A percentile compares a stretch with the other conserved stretches of the same genome.
phyloP scores from a whole-genome alignment of 2,113 vertebrate species.

The Mastomys coucha region DNA sequence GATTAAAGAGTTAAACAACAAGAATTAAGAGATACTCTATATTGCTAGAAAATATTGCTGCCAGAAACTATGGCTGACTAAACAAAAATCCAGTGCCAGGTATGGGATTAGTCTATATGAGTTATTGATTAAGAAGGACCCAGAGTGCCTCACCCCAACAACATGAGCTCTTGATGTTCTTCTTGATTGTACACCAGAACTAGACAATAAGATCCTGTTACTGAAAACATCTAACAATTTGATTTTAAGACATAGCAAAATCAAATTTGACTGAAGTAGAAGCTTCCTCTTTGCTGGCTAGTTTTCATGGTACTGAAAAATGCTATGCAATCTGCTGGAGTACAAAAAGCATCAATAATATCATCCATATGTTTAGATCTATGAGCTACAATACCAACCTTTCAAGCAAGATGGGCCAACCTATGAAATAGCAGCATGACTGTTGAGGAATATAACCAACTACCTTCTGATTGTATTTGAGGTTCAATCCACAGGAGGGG shows the following conservation, averaged over 20 bases:
- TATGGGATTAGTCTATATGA: background rate
- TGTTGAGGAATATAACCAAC: background rate
- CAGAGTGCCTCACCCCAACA: background rate
- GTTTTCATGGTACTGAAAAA: background rate
- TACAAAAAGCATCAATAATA: background rate
- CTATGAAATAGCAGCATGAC: too few relatives aligned
- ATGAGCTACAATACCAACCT: background rate
- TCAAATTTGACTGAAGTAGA: background rate
- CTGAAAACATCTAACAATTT: background rate
- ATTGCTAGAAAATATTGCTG: background rate
- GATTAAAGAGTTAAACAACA: background rate
- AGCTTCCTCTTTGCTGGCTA: background rate
- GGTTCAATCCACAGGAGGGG: background rate
- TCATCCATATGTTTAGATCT: background rate
- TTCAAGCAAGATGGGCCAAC: background rate
- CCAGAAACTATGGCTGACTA: background rate
- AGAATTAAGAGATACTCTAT: background rate
- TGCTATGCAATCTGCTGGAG: too few relatives aligned
- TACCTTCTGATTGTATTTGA: background rate
- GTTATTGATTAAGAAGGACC: background rate
- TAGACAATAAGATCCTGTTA: background rate
- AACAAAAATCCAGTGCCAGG: background rate
- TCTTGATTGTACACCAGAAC: background rate
- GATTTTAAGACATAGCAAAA: background rate
- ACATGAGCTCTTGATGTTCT: background rate